Conservation (phyloP, 2,888 invertebrate genomes). For the Aleiodes leptofemur region DNA sequence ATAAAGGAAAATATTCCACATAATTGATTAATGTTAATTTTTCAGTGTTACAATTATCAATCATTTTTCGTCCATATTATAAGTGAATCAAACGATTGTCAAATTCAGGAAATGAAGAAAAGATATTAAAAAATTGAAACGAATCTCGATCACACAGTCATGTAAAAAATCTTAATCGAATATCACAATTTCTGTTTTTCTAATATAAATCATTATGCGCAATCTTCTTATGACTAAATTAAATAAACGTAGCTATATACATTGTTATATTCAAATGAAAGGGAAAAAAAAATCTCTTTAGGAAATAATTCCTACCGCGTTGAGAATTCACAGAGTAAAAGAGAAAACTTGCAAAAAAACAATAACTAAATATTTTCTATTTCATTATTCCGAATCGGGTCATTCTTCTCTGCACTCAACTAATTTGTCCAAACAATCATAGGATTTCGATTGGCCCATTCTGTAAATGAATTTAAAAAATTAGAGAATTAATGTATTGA, state of each 20-base stretch:
- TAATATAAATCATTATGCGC: constrained; percentile 35
- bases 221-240: constrained; percentile 11
- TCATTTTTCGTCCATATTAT: neutral
- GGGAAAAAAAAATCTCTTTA: constrained; percentile 35
- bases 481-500: neutral
- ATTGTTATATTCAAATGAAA: constrained; percentile 26
- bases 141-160: constrained; percentile 1
- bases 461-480: constrained; percentile 59
- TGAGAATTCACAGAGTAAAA: constrained; percentile 16
- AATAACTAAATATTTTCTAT: constrained; percentile 20
- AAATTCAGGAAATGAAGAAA: neutral
- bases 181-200: constrained; percentile 53
- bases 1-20: neutral
- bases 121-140: constrained; percentile 9
- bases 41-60: constrained; percentile 5
- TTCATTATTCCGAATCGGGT: constrained; percentile 32
- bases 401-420: constrained; percentile 64
- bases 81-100: neutral
- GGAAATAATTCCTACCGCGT: constrained; percentile 23
- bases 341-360: constrained; percentile 31
- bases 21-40: neutral
- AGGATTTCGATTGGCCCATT: constrained; percentile 68
- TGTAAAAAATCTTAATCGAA: constrained; percentile 45
- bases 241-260: constrained; percentile 33
- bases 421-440: constrained; percentile 67